Percentiles rank a stretch among this genome's conserved stretches.
Conservation (phyloP, 2,797 vertebrate genomes). For the Leuciscus waleckii region DNA sequence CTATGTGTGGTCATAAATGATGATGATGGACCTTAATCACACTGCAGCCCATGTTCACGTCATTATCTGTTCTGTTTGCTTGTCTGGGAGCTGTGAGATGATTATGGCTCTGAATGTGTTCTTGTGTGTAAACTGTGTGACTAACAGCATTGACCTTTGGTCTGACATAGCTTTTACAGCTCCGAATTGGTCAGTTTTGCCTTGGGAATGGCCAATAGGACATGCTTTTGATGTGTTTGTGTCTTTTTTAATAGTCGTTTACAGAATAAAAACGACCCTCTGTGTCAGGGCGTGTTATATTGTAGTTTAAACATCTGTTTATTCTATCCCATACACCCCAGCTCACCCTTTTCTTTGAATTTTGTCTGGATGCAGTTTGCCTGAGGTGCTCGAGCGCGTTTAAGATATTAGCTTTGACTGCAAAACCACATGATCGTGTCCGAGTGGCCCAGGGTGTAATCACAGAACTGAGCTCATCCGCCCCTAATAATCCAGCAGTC, state of each 20-base stretch:
- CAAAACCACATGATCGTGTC: conserved; percentile 58
- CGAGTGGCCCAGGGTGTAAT: conserved; percentile 75
- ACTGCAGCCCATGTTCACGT: conserved; percentile 5
- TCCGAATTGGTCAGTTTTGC: conserved; percentile 5
- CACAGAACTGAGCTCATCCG: conserved; percentile 71
- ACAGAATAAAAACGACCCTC: background rate
- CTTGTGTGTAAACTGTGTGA: background rate
- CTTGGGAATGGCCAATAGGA: conserved; percentile 1
- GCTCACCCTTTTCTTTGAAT: background rate
- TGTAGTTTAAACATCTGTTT: background rate
- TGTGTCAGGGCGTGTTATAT: background rate
- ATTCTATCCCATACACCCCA: background rate
- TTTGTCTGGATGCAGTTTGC: background rate
- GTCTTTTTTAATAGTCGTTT: background rate
- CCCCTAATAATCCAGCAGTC: conserved; percentile 79
- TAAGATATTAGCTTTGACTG: conserved; percentile 43
- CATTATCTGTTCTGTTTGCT: conserved; percentile 1
- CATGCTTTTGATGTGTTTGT: background rate
- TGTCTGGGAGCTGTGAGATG: conserved; percentile 3
- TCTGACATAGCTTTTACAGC: background rate
- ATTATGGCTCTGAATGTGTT: background rate
- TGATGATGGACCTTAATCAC: conserved; percentile 11
- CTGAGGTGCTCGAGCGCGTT: conserved; percentile 4
- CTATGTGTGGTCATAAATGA: conserved; percentile 18
- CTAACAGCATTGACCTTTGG: conserved; percentile 26